phyloP scores from a whole-genome alignment of 2,888 invertebrate species.

The Thecocarcelia acutangulata region DNA sequence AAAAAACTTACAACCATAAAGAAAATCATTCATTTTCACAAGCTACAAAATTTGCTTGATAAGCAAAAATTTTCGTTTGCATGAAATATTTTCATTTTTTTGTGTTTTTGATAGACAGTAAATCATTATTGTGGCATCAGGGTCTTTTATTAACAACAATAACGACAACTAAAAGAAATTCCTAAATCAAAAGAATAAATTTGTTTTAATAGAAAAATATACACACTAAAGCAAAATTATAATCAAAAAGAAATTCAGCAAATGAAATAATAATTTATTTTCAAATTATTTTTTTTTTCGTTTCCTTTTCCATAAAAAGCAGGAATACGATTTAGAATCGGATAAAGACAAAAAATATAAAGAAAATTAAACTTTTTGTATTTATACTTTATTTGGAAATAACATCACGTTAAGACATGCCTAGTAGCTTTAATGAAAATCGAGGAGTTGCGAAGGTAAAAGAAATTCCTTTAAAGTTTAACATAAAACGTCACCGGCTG shows the following conservation, averaged over 20 bases:
- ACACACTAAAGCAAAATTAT: constrained; percentile 13
- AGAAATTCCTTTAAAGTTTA: no score
- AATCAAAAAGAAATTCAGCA: constrained; percentile 33
- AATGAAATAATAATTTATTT: constrained; percentile 64
- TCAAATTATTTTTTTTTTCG: constrained; percentile 42
- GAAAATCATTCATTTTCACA: constrained; percentile 42
- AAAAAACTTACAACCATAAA: neutral
- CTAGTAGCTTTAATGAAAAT: no score
- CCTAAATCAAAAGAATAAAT: constrained; percentile 38
- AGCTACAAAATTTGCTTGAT: constrained; percentile 70
- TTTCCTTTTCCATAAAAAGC: neutral
- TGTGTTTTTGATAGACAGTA: constrained; percentile 40
- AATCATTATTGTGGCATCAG: constrained; percentile 10
- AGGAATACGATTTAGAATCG: neutral
- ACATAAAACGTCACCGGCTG: no score
- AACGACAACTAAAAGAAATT: constrained; percentile 12
- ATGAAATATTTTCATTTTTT: constrained; percentile 46
- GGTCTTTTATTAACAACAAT: constrained; percentile 39
- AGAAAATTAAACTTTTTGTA: no score
- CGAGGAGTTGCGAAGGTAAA: no score
- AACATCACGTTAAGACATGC: no score
- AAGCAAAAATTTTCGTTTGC: constrained; percentile 72
- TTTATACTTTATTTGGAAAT: no score
- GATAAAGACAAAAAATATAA: no score
- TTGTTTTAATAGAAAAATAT: constrained; percentile 19